Evolutionary conservation across 2,113 vertebrate species (phyloP).

Genomic region (Corythaixoides concolor): DNA sequence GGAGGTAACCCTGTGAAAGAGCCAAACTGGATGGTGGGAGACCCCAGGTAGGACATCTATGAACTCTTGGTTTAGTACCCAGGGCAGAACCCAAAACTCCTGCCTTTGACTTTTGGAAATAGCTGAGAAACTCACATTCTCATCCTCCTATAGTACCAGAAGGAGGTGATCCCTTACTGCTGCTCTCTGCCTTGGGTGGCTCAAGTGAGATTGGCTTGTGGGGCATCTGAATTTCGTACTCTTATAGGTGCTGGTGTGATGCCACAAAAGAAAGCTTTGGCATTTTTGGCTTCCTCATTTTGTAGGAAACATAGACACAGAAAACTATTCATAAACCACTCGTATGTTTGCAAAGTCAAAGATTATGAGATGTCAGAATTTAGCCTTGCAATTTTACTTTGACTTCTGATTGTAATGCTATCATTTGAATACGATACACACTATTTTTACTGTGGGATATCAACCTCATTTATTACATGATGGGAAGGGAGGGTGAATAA

Average conservation of each 20-base stretch:
- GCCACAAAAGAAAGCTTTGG: background rate
- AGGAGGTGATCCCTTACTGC: background rate
- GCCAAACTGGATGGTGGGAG: background rate
- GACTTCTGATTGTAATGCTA: background rate
- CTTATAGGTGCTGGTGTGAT: background rate
- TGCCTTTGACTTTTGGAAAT: background rate
- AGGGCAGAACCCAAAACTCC: background rate
- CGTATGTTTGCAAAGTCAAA: background rate
- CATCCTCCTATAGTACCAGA: background rate
- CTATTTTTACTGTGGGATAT: background rate
- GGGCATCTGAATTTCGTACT: background rate
- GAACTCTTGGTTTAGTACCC: background rate
- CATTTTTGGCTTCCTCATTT: background rate
- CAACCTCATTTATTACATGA: background rate
- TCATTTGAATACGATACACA: background rate
- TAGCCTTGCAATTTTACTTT: background rate
- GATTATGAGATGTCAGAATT: background rate
- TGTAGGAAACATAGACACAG: background rate
- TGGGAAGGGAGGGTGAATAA: background rate
- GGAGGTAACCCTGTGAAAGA: background rate
- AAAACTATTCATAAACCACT: background rate
- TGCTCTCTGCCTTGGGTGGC: background rate
- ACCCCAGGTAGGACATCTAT: background rate
- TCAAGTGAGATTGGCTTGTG: background rate
- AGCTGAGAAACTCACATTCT: background rate